Conservation (phyloP, 2,797 vertebrate genomes). For the Hipposideros larvatus region DNA sequence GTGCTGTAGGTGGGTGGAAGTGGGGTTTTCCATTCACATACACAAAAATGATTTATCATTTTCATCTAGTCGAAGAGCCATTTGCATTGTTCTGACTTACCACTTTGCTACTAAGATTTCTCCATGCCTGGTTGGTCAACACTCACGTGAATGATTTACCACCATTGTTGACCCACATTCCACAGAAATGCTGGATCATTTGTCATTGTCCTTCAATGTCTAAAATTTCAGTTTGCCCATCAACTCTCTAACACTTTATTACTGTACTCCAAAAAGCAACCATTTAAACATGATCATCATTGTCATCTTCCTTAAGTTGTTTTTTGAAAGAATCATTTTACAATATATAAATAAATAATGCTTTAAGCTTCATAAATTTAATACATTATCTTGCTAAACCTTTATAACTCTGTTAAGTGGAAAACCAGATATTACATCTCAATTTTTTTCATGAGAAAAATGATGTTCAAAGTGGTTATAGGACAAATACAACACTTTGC, state of each 20-base stretch:
- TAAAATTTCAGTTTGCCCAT: background rate
- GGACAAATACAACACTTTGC: background rate
- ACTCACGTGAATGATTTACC: background rate
- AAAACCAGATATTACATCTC: background rate
- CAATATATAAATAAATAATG: conserved; percentile 24
- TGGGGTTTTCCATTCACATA: background rate
- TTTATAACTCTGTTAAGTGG: background rate
- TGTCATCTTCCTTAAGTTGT: background rate
- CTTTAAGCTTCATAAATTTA: background rate
- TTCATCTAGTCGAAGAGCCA: background rate
- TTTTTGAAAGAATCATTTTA: conserved; percentile 25
- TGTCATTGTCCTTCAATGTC: background rate
- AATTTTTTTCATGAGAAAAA: background rate
- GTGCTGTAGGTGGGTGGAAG: background rate
- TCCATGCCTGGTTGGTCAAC: background rate
- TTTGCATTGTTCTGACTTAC: background rate
- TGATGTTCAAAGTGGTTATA: background rate
- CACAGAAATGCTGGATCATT: background rate
- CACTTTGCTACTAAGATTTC: background rate
- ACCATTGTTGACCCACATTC: background rate
- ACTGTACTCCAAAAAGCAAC: background rate
- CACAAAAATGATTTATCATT: background rate
- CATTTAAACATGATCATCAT: background rate
- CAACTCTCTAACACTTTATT: background rate
- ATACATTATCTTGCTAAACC: background rate